These are phyloP conservation scores for Toxostoma redivivum DNA, from an alignment of 2,113 vertebrate species.

Conservation along the genomic window DNA sequence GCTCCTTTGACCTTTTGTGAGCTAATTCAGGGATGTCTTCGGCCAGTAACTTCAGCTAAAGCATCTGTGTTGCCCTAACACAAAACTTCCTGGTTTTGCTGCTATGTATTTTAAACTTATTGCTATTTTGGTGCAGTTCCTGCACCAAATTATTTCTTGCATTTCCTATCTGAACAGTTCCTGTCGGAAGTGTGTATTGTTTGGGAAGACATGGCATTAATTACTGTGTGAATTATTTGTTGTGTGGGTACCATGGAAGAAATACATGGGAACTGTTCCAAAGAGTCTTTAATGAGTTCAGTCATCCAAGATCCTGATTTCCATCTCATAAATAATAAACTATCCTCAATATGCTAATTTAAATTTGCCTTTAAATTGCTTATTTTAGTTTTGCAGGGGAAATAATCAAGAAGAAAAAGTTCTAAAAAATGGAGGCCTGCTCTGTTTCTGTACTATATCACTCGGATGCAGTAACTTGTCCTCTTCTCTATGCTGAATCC, in stretches of 20 bases:
- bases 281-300: constrained; percentile 60
- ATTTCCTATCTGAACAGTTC: constrained; percentile 47
- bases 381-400: constrained; percentile 50
- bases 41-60: background rate
- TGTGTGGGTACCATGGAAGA: constrained; percentile 5
- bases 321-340: constrained; percentile 76
- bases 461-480: background rate
- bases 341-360: constrained; percentile 61
- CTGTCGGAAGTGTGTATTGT: constrained; percentile 53
- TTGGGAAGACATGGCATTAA: constrained; percentile 47
- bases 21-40: background rate
- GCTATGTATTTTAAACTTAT: constrained; percentile 33
- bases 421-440: background rate
- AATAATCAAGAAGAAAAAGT: constrained; percentile 51
- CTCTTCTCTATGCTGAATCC: background rate
- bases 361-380: constrained; percentile 57
- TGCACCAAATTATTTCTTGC: background rate
- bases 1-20: background rate
- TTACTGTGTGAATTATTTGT: constrained; percentile 52
- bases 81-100: background rate
- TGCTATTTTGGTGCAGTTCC: constrained; percentile 22
- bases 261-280: constrained; percentile 55
- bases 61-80: background rate
- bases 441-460: background rate
- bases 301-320: constrained; percentile 66